Evolutionary conservation across 2,888 invertebrate species (phyloP), one percentile per base, ranked within the genome.

Genomic region (Drosophila cyrtoloma): DNA sequence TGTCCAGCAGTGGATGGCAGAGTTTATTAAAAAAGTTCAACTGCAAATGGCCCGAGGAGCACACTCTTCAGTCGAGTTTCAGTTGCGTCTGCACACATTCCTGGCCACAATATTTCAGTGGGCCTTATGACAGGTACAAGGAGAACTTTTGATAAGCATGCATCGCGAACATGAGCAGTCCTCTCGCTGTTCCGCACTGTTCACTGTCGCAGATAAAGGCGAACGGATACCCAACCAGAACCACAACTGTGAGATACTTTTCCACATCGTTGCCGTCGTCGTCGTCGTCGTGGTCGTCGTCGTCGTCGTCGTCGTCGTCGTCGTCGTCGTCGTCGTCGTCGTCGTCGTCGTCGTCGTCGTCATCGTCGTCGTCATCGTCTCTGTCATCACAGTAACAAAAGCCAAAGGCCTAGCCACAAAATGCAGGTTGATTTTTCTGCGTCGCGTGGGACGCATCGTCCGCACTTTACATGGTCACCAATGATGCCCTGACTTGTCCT

Each of bases 41-140:
- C 81, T 79, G 76, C 77, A 63, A 69, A 74, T 62, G 53, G 69
- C 65, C 57, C 26, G 30, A 62, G 66, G 37, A 44, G 79, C 69
- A 32, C 44, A 69, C 69, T 37, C 50, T 71, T 30, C 42, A 50
- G 42, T 58, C 5, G 52, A n/a, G 35, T 22, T 50, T 53, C 47
- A 39, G 52, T 37, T 60, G 26, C 19, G 37, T 56, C 37, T 56
- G 56, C n/a, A 51, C 65, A 71, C 81, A 79, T 76, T 79, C 77
- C 59, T 51, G 51, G 63, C 32, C 60, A 79, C 89, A 88, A 86
- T 84, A 89, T 89, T 86, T 90, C 78, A 89, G 89, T 84, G 87
- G 87, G 72, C 73, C 89, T 89, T 84, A 84, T 90, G 85, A 86
- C 85, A 86, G 91, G 72, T 90, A 86, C 90, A 86, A 26, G 58